Conservation (phyloP, 2,797 vertebrate species). For the Halcyon leucocephala region DNA sequence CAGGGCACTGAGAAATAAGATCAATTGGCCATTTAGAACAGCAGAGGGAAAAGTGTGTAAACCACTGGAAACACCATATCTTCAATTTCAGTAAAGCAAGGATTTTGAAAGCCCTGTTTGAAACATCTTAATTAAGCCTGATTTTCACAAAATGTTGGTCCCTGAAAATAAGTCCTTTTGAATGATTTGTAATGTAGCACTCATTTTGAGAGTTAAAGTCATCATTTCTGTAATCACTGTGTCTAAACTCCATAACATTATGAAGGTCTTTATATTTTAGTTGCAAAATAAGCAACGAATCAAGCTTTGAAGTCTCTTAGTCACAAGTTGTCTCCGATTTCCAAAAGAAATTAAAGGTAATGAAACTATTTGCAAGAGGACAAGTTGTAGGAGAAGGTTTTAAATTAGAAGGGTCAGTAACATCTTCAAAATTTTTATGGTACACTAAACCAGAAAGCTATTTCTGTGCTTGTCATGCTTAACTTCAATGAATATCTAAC, state of each 20-base stretch:
- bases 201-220: background rate
- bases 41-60: background rate
- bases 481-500: background rate
- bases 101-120: background rate
- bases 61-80: background rate
- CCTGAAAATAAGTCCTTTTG: background rate
- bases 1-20: background rate
- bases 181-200: background rate
- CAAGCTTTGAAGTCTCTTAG: background rate
- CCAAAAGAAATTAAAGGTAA: slow-evolving; percentile 13
- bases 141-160: background rate
- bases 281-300: background rate
- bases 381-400: background rate
- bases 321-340: slow-evolving; percentile 8
- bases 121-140: background rate
- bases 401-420: slow-evolving; percentile 29
- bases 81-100: background rate
- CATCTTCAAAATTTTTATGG: slow-evolving; percentile 29
- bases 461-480: background rate
- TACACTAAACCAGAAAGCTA: slow-evolving; percentile 36
- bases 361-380: background rate
- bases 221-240: background rate
- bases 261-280: background rate
- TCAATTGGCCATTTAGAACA: background rate
- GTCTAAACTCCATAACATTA: background rate